Evolutionary conservation across 2,888 invertebrate genomes (phyloP).

Genomic region (Pemphredon lugubris): DNA sequence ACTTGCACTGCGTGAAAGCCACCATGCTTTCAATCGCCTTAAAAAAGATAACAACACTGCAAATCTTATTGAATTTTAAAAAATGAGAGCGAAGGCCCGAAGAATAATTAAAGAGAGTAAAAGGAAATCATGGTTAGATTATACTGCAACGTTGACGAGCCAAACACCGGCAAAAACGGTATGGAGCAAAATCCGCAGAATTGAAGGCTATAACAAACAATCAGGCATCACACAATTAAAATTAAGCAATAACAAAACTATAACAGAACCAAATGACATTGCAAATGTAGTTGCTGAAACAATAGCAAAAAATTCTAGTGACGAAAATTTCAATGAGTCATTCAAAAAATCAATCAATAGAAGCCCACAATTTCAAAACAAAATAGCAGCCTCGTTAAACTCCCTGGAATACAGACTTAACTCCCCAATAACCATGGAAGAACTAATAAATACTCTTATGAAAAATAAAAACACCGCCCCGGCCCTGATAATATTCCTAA

Average conservation of each 20-base stretch:
- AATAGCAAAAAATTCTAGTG: background rate
- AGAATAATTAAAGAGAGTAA: conserved; percentile 8
- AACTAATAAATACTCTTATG: background rate
- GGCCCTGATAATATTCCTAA: conserved; percentile 3
- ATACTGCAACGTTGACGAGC: background rate
- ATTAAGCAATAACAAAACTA: background rate
- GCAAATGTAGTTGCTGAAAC: background rate
- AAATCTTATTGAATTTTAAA: conserved; percentile 9
- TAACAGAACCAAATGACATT: background rate
- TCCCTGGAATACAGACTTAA: background rate
- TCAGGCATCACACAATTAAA: background rate
- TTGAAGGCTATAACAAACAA: background rate
- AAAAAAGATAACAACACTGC: background rate
- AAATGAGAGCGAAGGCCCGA: background rate
- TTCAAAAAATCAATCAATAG: background rate
- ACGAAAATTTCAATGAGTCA: background rate
- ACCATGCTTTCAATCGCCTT: background rate
- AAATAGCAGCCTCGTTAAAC: background rate
- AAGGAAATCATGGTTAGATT: background rate
- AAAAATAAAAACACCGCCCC: background rate
- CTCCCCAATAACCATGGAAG: background rate
- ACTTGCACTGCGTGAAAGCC: background rate
- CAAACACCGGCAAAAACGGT: background rate
- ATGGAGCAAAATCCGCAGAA: conserved; percentile 2
- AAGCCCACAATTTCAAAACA: background rate